phyloP scores from a whole-genome alignment of 35 echinoderm and acorn worm species.

The Apostichopus parvimensis region DNA sequence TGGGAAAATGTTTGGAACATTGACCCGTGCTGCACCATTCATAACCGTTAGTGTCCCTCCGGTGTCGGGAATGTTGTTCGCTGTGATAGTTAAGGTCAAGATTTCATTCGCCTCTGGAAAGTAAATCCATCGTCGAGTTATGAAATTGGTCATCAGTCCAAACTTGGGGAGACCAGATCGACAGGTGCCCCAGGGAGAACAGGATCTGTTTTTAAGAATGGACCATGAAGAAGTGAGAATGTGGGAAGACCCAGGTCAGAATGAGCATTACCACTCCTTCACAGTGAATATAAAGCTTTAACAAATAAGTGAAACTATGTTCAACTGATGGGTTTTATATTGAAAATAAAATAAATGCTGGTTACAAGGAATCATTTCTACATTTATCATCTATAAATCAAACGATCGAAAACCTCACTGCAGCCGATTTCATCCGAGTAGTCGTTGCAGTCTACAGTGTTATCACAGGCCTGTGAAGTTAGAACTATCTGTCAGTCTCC shows the following conservation, averaged over 20 bases:
- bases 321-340: no score
- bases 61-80: constrained; percentile 13
- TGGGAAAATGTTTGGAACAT: neutral
- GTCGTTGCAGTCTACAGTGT: constrained; percentile 31
- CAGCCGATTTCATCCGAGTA: constrained; percentile 51
- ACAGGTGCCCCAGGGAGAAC: neutral
- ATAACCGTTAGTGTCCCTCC: neutral
- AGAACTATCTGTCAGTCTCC: neutral
- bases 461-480: constrained; percentile 14
- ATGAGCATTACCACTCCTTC: no score
- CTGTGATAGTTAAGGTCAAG: neutral
- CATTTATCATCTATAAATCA: no score
- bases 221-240: no score
- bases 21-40: neutral
- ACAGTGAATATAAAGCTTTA: no score
- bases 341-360: no score
- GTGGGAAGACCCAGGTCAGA: no score
- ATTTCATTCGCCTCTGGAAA: neutral
- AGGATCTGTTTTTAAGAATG: neutral
- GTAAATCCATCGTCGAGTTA: constrained; percentile 18
- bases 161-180: constrained; percentile 14
- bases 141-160: constrained; percentile 30
- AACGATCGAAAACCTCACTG: constrained; percentile 12
- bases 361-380: no score
- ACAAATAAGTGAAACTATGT: no score